Evolutionary conservation across 2,113 vertebrate species (phyloP).

Genomic region (Centrocercus urophasianus): DNA sequence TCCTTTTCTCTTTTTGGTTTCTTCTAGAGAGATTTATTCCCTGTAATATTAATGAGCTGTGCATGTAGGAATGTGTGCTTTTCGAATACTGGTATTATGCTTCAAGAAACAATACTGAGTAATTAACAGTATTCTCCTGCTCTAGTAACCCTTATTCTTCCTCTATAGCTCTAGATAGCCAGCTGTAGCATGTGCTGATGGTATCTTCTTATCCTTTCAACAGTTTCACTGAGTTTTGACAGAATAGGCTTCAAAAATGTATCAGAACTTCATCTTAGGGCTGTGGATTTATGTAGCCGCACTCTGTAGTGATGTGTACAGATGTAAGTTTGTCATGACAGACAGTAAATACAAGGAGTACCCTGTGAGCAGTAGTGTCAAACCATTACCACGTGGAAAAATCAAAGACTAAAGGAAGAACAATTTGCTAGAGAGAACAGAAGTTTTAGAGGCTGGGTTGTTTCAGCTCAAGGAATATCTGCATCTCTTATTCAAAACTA

Average conservation of each 20-base stretch:
- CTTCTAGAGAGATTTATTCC: constrained; percentile 5
- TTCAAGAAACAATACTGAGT: neutral
- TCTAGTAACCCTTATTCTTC: constrained; percentile 4
- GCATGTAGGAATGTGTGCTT: neutral
- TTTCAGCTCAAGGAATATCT: neutral
- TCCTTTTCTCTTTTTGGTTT: constrained; percentile 21
- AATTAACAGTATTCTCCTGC: constrained; percentile 18
- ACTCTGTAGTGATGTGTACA: neutral
- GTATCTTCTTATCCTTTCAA: neutral
- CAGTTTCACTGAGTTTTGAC: constrained; percentile 32
- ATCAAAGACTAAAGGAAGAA: neutral
- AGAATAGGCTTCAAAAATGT: neutral
- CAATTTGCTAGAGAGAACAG: neutral
- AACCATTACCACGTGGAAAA: neutral
- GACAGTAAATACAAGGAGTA: neutral
- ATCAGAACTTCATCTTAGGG: neutral
- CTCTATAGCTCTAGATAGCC: neutral
- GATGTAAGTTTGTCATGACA: neutral
- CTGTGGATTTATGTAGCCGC: neutral
- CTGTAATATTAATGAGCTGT: constrained; percentile 2
- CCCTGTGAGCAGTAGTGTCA: neutral
- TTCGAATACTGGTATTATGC: neutral
- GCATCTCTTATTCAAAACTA: neutral
- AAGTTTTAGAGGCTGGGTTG: neutral
- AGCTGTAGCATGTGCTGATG: neutral